Evolutionary conservation across 2,888 invertebrate genomes (phyloP).

Genomic region (Thecophora atra): DNA sequence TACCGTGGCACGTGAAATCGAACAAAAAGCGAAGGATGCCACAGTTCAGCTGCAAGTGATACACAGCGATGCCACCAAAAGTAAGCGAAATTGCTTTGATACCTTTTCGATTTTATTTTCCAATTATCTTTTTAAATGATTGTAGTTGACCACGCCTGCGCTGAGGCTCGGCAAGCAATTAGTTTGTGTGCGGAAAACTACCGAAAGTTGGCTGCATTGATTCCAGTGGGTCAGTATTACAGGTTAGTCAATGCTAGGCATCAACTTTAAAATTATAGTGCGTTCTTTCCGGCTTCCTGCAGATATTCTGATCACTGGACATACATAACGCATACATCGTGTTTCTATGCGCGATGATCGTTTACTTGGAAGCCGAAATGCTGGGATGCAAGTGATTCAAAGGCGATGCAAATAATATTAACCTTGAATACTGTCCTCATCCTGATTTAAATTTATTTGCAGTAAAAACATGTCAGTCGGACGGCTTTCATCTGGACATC

Average conservation of each 20-base stretch:
- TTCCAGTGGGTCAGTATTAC: slow-evolving; percentile 84
- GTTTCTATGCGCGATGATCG: slow-evolving; percentile 79
- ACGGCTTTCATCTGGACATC: slow-evolving; percentile 89
- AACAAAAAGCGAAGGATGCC: slow-evolving; percentile 80
- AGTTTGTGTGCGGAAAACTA: slow-evolving; percentile 74
- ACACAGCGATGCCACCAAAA: slow-evolving; percentile 77
- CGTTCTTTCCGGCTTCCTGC: slow-evolving; percentile 7
- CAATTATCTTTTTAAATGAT: background rate
- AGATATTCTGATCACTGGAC: slow-evolving; percentile 90
- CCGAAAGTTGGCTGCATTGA: slow-evolving; percentile 71
- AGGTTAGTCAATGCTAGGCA: slow-evolving; percentile 66
- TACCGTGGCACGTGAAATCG: slow-evolving; percentile 71
- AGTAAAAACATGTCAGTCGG: slow-evolving; percentile 74
- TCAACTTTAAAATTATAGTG: background rate
- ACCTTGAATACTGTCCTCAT: no score
- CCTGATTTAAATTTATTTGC: no score
- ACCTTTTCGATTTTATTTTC: slow-evolving; percentile 43
- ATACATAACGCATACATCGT: slow-evolving; percentile 82
- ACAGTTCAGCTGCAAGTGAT: slow-evolving; percentile 83
- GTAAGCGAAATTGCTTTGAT: slow-evolving; percentile 66
- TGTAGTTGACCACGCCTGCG: slow-evolving; percentile 72
- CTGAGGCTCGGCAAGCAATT: slow-evolving; percentile 73
- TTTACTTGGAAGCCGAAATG: slow-evolving; percentile 84
- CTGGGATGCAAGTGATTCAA: slow-evolving; percentile 76
- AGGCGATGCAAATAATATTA: background rate